Conservation (phyloP, 2,797 vertebrate species). For the Scleropages formosus region DNA sequence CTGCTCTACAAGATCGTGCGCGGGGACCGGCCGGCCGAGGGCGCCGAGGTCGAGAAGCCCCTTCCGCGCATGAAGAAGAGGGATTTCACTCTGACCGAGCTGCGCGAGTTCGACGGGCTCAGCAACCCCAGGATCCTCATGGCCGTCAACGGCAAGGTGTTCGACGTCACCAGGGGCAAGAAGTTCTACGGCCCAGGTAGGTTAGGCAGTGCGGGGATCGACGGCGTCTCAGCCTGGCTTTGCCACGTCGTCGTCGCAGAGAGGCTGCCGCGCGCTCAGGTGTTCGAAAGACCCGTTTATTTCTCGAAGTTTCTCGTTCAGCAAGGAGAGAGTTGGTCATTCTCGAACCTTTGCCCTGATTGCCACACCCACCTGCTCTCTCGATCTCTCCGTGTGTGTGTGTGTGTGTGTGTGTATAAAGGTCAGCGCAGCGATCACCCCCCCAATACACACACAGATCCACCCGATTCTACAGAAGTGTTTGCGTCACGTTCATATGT, state of each 20-base stretch:
- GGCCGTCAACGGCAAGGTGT: slow-evolving; percentile 90
- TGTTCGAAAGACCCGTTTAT: too few relatives aligned
- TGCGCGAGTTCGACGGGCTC: slow-evolving; percentile 79
- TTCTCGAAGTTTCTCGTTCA: not conserved
- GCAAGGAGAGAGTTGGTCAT: too few relatives aligned
- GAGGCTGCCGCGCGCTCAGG: too few relatives aligned
- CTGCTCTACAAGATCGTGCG: slow-evolving; percentile 88
- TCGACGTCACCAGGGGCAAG: slow-evolving; percentile 87
- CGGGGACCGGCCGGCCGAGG: slow-evolving; percentile 72
- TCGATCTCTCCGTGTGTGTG: not conserved
- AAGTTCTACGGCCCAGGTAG: slow-evolving; percentile 94
- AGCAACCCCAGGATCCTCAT: slow-evolving; percentile 84
- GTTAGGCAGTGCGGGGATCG: too few relatives aligned
- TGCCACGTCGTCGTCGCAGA: too few relatives aligned
- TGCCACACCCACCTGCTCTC: not conserved
- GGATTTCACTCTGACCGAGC: slow-evolving; percentile 81
- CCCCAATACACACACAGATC: too few relatives aligned
- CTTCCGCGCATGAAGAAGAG: slow-evolving; percentile 80
- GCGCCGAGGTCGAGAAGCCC: slow-evolving; percentile 62
- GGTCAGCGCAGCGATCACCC: slow-evolving; percentile 1
- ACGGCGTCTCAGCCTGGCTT: too few relatives aligned
- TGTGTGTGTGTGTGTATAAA: slow-evolving; percentile 18
- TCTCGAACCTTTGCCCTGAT: not conserved
- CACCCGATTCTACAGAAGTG: too few relatives aligned
- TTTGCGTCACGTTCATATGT: too few relatives aligned